Evolutionary conservation across 2,113 vertebrate genomes (phyloP), one percentile per base, ranked within the genome.

Genomic region (Tursiops truncatus): DNA sequence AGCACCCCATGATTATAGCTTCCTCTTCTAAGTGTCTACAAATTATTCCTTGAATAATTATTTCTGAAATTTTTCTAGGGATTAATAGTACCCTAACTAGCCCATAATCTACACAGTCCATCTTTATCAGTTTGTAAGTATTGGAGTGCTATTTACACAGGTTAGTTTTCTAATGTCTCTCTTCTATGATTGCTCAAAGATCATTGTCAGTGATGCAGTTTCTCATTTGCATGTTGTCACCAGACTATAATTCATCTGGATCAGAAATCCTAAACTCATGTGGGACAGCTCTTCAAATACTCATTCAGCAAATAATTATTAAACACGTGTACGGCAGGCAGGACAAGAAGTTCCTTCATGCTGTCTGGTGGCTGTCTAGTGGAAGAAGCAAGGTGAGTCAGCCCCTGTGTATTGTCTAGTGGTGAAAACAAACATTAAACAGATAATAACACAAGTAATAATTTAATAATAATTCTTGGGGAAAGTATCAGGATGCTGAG

Each of bases 181-280:
- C 31, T 88, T 67, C 20, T 15, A 0, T 58, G 53, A 38, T 63
- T 97, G 44, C 53, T 92, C 58, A 77, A 33, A 63, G 21, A 14
- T 93, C 36, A 12, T 12, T 47, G 11, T 83, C 74, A 80, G 2
- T 68, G 60, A 56, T 38, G 58, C 11, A 20, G 17, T 70, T 90
- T 87, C 77, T 93, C 33, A 50, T 92, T 89, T 95, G 10, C 36
- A 3, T 88, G 36, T 77, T 87, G 58, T 81, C 63, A 80, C 79
- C 47, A 83, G 65, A 81, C 26, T 83, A 1, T 36, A 60, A 58
- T 63, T 84, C 56, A 70, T 79, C 12, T 53, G 23, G 33, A 56
- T 92, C 60, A 91, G 77, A 91, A 95, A 96, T 88, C 20, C 65
- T 91, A 88, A 58, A 44, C 44, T 73, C 13, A n/a, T 15, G 6